Evolutionary conservation across 2,888 invertebrate species (phyloP).

Genomic region (Dolichomitus sp.): DNA sequence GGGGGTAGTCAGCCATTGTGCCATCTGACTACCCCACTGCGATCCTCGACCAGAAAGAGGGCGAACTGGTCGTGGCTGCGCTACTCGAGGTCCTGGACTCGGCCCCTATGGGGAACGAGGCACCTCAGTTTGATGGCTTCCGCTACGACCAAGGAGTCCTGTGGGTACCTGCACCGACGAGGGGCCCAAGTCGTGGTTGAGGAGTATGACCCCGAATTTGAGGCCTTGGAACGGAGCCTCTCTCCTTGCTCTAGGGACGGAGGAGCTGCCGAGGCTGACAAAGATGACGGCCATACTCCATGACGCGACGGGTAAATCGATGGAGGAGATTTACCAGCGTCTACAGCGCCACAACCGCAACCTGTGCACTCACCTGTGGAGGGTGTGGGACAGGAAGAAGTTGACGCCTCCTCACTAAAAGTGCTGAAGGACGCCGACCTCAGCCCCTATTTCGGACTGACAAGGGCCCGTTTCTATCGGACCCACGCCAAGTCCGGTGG

Average conservation of each 20-base stretch:
- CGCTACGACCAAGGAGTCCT: conserved; percentile 33
- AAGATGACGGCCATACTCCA: neutral
- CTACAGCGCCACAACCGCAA: conserved; percentile 56
- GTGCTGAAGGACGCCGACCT: too few relatives aligned
- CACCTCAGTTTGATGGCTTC: conserved; percentile 45
- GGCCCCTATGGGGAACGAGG: neutral
- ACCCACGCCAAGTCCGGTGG: neutral
- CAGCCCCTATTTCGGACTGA: too few relatives aligned
- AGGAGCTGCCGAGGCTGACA: neutral
- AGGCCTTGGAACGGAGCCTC: too few relatives aligned
- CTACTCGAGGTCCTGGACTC: too few relatives aligned
- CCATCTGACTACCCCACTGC: conserved; percentile 13
- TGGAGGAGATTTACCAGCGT: neutral
- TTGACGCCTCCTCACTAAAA: neutral
- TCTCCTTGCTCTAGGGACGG: neutral
- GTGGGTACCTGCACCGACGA: conserved; percentile 41
- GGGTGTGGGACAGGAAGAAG: conserved; percentile 6
- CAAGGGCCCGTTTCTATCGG: neutral
- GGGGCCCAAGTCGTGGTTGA: conserved; percentile 9
- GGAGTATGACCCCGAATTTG: too few relatives aligned
- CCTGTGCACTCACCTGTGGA: conserved; percentile 57
- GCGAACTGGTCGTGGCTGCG: too few relatives aligned
- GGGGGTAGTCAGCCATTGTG: neutral
- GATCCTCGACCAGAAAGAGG: neutral
- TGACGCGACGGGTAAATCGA: neutral